A percentile compares a stretch with the other conserved stretches of the same genome.
Conservation (phyloP, 2,797 vertebrate genomes). For the Cyclura pinguis region DNA sequence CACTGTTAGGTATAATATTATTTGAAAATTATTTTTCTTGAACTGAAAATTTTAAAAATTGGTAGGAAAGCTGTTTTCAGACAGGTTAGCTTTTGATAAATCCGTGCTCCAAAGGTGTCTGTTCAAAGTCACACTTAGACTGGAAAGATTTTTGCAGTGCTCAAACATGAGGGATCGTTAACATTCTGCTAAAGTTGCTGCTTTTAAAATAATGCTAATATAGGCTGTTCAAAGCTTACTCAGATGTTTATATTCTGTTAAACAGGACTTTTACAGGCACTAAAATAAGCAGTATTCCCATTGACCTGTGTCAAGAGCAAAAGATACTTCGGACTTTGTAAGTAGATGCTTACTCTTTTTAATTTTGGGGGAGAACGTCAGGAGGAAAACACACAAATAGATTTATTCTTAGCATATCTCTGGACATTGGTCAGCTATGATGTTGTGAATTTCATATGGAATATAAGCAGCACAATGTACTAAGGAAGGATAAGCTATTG, state of each 20-base stretch:
- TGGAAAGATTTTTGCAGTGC: not conserved
- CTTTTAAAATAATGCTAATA: not conserved
- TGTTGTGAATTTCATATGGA: not conserved
- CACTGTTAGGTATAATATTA: not conserved
- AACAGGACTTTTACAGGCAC: conserved; percentile 94
- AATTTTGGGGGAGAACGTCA: not conserved
- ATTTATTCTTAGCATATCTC: not conserved
- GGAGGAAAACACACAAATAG: not conserved
- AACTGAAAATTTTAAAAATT: not conserved
- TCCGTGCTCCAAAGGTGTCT: not conserved
- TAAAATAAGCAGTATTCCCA: conserved; percentile 89
- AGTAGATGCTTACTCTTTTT: conserved; percentile 67
- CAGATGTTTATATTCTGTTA: conserved; percentile 31
- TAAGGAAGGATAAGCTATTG: not conserved
- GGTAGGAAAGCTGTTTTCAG: not conserved
- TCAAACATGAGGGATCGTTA: not conserved
- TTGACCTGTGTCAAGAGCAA: conserved; percentile 90
- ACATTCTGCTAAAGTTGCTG: not conserved
- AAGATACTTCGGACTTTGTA: conserved; percentile 91
- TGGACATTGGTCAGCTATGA: not conserved
- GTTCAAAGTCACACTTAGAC: not conserved
- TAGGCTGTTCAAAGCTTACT: not conserved
- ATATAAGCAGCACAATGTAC: not conserved
- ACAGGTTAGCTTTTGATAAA: not conserved
- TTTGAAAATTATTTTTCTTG: not conserved